These are phyloP conservation scores for Abrostola tripartita DNA, from an alignment of 2,888 invertebrate species.

Conservation along the genomic window DNA sequence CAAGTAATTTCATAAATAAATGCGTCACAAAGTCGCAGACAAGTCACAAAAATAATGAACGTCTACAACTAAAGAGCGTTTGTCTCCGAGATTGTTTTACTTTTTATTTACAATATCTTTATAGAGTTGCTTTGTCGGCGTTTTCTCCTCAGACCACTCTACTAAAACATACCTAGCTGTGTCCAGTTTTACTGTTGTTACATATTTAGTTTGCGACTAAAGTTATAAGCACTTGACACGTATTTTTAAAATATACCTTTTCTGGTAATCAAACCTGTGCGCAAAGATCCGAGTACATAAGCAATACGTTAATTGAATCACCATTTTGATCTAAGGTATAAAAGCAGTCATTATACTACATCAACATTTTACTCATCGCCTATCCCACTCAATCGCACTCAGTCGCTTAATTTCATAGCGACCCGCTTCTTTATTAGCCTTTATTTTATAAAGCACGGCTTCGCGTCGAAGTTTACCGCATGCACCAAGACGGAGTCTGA, in stretches of 20 bases:
- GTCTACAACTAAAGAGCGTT: slow-evolving; percentile 35
- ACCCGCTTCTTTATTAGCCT: slow-evolving; percentile 1
- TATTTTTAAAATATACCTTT: too few species aligned
- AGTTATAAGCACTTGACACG: slow-evolving; percentile 16
- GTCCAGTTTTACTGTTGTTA: slow-evolving; percentile 15
- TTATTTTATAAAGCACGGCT: slow-evolving; percentile 19
- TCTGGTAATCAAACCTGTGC: too few species aligned
- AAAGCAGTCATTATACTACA: background rate
- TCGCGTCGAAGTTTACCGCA: slow-evolving; percentile 14
- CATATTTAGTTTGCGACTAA: slow-evolving; percentile 5
- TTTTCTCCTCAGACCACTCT: slow-evolving; percentile 19
- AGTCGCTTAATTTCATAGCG: slow-evolving; percentile 5
- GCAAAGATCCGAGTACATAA: too few species aligned
- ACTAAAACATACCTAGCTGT: slow-evolving; percentile 24
- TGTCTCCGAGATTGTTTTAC: slow-evolving; percentile 34
- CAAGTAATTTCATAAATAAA: slow-evolving; percentile 26
- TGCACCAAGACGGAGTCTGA: too few species aligned
- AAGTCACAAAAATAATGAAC: slow-evolving; percentile 32
- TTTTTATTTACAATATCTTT: slow-evolving; percentile 41
- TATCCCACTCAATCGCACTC: too few species aligned
- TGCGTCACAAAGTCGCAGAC: slow-evolving; percentile 5
- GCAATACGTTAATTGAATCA: background rate
- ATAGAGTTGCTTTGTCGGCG: slow-evolving; percentile 30
- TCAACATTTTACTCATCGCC: background rate
- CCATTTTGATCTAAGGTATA: background rate